Percentiles rank a stretch among this genome's conserved stretches.
These are phyloP conservation scores for Erpobdella octoculata DNA, from an alignment of 2,888 invertebrate genomes.

Conservation along the genomic window DNA sequence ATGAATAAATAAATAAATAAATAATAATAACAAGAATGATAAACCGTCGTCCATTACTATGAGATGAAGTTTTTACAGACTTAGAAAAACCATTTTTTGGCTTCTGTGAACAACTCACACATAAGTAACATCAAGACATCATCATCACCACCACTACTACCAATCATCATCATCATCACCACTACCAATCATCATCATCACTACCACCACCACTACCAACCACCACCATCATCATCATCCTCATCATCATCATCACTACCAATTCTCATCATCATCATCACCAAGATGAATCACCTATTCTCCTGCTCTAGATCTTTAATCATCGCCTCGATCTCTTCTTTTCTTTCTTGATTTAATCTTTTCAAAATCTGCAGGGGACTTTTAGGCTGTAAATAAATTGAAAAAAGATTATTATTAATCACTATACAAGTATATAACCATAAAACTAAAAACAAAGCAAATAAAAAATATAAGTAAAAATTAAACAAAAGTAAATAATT, in stretches of 20 bases:
- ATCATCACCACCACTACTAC: neutral
- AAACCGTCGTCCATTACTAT: no score
- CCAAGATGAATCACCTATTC: conserved; percentile 61
- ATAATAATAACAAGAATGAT: no score
- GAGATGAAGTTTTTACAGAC: no score
- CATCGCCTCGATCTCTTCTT: conserved; percentile 88
- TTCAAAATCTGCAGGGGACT: conserved; percentile 92
- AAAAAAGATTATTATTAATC: neutral
- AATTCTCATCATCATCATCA: conserved; percentile 3
- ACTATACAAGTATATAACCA: neutral
- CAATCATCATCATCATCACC: neutral
- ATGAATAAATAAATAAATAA: neutral
- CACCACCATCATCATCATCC: neutral
- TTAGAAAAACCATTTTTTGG: no score
- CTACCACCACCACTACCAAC: neutral
- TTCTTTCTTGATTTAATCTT: conserved; percentile 89
- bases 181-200: neutral
- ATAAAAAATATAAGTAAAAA: neutral
- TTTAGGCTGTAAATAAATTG: conserved; percentile 61
- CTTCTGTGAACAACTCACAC: no score
- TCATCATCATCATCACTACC: neutral
- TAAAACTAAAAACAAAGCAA: neutral
- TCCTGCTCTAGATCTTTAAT: conserved; percentile 87
- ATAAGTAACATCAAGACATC: neutral
- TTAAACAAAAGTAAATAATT: no score